Base-by-base conservation (phyloP, 2,797 vertebrate species). In the Ispidina picta region DNA sequence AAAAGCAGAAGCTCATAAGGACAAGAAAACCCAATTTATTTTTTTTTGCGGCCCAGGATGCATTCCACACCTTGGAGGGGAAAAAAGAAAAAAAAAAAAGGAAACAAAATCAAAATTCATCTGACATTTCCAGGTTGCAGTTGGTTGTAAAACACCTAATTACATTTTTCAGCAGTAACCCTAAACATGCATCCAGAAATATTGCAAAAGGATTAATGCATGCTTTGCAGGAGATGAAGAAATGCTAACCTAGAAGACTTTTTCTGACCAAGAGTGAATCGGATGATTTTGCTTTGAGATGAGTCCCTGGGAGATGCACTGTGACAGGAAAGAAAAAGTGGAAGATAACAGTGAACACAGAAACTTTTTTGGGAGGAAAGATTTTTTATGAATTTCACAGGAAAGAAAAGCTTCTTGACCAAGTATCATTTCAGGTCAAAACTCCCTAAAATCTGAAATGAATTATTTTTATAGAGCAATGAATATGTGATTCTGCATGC, bases 231-330 rank as follows among this genome's bases (percentile, higher is more conserved):
- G 94, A 96, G 92, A 95, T 76, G 94, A 92, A 94, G 93, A 92
- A 96, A 78, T 69, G 98, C 99, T 99, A 98, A 99, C 99, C 99
- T 99, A 98, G 99, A 99, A 96, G 98, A 98, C 98, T 98, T 99
- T 99, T 98, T 99, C 97, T 99, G 99, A 98, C 99, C 98, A 96
- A 99, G 98, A 98, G 98, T 98, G 98, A 99, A 99, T 98, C 98
- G 98, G 98, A 99, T 98, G 93, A 99, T 98, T 99, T 99, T 99
- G 98, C 98, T 99, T 97, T 99, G 98, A 98, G 98, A 98, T 96
- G 98, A 98, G 96, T 98, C 98, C 98, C 98, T 99, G 97, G 98
- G 98, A 97, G 98, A 97, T 75, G 97, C 98, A 97, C 97, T 98
- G 98, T 65, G 89, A 97, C 54, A 97, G 97, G 97, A 96, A 97